Base-by-base conservation (phyloP, 2,113 vertebrate genomes). In the Engystomops pustulosus region DNA sequence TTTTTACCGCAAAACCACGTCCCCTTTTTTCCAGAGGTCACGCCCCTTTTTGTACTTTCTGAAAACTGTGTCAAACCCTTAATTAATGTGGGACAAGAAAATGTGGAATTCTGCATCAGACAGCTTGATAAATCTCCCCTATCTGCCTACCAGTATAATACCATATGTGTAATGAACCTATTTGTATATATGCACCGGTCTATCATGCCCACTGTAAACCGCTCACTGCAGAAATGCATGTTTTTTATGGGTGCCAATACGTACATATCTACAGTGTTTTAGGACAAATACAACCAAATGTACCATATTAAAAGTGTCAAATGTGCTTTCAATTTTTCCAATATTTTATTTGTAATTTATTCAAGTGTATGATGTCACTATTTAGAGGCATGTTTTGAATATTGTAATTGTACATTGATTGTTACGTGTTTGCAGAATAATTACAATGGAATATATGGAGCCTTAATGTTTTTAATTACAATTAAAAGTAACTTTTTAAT, bases 321-420 rank as follows among this genome's bases (percentile, higher is more conserved):
- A 83, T 82, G 83, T 88, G 86, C 71, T 89, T 89, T 88, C 83
- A 85, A 82, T 74, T 7, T 34, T 75, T 89, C 32, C 69, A 45
- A 65, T 41, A 44, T 83, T 62, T 87, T 85, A 41, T 85, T 88
- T 88, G 44, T 85, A 88, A 88, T 47, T 84, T 89, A 80, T 78
- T 86, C 79, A 78, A 38, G 76, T 83, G 76, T 83, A 86, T 87
- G 87, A 70, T 83, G 88, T 90, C 78, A 45, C 86, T 89, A 62
- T 87, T 88, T 89, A 91, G 86, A 91, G 65, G 86, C 89, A 87
- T 90, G 85, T 77, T 84, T 90, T 90, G 87, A 79, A 88, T 88
- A 85, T 82, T 88, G 83, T 85, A 90, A 84, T 77, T 90, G 87
- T 89, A 87, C 85, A 82, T 76, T 89, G 87, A 88, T 81, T 86